These are phyloP conservation scores for Papilio elwesi DNA, from an alignment of 2,888 invertebrate genomes.

Conservation along the genomic window DNA sequence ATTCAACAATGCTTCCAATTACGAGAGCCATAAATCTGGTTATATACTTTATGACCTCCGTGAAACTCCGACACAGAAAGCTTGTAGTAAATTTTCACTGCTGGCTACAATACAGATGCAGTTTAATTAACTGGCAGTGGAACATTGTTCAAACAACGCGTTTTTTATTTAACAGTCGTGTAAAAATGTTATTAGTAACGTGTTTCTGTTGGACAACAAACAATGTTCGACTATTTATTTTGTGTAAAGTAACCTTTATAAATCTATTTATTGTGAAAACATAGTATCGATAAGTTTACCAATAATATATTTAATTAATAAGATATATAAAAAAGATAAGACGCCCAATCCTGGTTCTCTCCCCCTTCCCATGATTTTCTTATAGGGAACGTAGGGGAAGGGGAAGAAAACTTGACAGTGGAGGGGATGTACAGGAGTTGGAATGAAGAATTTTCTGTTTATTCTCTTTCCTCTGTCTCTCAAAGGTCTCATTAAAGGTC, in stretches of 20 bases:
- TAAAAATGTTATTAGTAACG: background rate
- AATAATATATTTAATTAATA: no score
- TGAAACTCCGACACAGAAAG: background rate
- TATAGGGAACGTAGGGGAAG: no score
- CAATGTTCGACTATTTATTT: background rate
- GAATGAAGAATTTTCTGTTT: no score
- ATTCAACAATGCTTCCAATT: background rate
- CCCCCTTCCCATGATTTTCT: no score
- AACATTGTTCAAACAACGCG: background rate
- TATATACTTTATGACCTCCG: conserved; percentile 5
- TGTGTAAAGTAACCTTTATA: background rate
- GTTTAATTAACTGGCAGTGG: conserved; percentile 14
- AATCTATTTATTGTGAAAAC: no score
- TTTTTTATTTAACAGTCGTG: conserved; percentile 5
- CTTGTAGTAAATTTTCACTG: conserved; percentile 15
- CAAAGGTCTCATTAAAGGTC: no score
- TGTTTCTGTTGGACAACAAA: background rate
- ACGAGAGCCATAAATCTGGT: conserved; percentile 11
- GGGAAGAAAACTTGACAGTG: no score
- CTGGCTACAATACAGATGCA: conserved; percentile 13
- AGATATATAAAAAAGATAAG: no score
- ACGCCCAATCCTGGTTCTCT: no score
- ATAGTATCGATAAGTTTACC: no score
- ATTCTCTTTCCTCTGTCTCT: no score
- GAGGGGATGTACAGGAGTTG: no score